Base-by-base conservation (phyloP, 2,888 invertebrate genomes). In the Ophion costatus region DNA sequence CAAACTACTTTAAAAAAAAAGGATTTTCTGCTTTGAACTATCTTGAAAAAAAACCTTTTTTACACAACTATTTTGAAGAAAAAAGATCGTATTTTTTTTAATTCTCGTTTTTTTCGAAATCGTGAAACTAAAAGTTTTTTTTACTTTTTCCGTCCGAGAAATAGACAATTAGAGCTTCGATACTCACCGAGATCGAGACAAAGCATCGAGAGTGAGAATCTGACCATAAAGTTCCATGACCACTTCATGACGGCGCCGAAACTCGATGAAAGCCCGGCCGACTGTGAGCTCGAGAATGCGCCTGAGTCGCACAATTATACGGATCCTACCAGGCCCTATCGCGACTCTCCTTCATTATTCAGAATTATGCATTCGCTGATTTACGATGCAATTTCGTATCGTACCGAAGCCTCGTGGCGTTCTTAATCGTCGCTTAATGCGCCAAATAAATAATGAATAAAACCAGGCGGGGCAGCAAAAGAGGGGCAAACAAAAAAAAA, bases 301-400 rank as follows among this genome's bases (percentile, higher is more conserved):
- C 24, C 71, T 33, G 59, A 33, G 29, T 22, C n/a, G 51, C 56
- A 71, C 42, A 75, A 82, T 75, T 82, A 71, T 82, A 82, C 56
- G 51, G 45, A 11, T 51, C 7, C 38, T 17, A 51, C n/a, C 14
- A 14, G 33, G 20, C 33, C 42, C 63, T 71, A 82, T 84, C 82
- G 22, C 29, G 6, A 57, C 29, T 10, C 38, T 59, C 45, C 51
- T 74, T 79, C n/a, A 56, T 82, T 82, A 84, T 84, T 79, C 59
- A 75, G 79, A 71, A 79, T 75, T 84, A 84, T 82, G 78, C 84
- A 64, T 74, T 78, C 59, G 38, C 17, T 6, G 67, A 82, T 75
- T 79, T 82, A 84, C 82, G 84, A 82, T 66, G 59, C 51, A 75
- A 66, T 82, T 70, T 71, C 45, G 75, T 75, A 75, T 84, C 67